Conservation (phyloP, 1,140 invertebrate species). For the Stratiolaelaps scimitus region DNA sequence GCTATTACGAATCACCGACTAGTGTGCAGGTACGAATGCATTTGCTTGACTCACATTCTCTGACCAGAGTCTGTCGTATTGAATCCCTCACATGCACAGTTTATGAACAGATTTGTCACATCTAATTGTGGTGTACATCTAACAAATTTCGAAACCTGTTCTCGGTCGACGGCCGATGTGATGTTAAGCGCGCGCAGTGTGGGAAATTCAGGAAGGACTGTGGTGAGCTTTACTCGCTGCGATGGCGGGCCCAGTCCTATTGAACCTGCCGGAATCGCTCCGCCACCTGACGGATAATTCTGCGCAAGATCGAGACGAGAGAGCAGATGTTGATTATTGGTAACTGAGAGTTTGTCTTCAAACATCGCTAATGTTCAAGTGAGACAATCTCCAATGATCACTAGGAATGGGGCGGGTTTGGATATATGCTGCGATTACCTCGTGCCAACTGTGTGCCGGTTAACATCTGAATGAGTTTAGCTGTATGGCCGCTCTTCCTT, state of each 20-base stretch:
- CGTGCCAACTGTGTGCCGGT: not conserved
- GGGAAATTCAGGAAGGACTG: constrained; percentile 47
- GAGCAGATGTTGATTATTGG: constrained; percentile 1
- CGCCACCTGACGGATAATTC: not conserved
- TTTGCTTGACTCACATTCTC: too few species aligned
- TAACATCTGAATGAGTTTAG: too few species aligned
- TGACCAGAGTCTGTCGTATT: too few species aligned
- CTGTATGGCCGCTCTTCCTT: too few species aligned
- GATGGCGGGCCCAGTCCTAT: constrained; percentile 40
- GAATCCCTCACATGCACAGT: too few species aligned
- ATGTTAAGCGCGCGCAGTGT: constrained; percentile 44
- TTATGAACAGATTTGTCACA: too few species aligned
- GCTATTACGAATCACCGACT: too few species aligned
- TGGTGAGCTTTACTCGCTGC: constrained; percentile 41
- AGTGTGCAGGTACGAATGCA: too few species aligned
- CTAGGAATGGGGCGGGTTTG: too few species aligned
- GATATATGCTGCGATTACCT: constrained; percentile 28
- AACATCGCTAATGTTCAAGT: not conserved
- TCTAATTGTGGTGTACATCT: not conserved
- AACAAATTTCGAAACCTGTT: constrained; percentile 39
- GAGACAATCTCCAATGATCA: too few species aligned
- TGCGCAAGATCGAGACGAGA: not conserved
- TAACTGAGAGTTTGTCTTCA: not conserved
- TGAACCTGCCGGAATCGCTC: constrained; percentile 1
- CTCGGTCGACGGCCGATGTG: constrained; percentile 41